These are phyloP conservation scores for Ameiurus melas DNA, from an alignment of 2,113 vertebrate species.

Conservation along the genomic window DNA sequence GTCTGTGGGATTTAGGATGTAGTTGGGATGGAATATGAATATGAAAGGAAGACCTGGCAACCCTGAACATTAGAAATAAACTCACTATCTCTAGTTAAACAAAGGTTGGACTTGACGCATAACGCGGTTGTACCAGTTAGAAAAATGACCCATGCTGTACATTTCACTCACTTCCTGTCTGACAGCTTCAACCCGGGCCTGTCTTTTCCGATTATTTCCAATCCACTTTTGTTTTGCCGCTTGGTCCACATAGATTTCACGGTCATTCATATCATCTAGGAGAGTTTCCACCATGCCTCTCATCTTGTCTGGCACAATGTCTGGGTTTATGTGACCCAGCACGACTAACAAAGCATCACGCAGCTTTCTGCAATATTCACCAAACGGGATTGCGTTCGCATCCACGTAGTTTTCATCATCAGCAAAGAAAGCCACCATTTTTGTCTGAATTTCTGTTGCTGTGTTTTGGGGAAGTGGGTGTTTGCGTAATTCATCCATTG, in stretches of 20 bases:
- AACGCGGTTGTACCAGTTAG: not conserved
- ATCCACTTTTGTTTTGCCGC: conserved; percentile 1
- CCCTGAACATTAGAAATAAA: not conserved
- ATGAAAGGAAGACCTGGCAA: not conserved
- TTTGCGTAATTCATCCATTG: not conserved
- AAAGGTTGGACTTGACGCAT: not conserved
- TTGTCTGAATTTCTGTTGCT: not conserved
- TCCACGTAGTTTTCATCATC: not conserved
- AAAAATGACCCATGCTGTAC: not conserved
- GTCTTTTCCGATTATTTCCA: rapidly evolving
- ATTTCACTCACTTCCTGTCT: not conserved
- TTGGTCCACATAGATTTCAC: conserved; percentile 16
- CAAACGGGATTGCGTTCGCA: not conserved
- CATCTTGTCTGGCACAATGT: not conserved
- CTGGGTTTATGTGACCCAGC: not conserved
- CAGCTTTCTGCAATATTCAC: not conserved
- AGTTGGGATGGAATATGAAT: too few species aligned
- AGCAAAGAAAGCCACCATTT: not conserved
- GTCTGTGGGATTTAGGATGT: not conserved
- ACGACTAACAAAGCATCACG: not conserved
- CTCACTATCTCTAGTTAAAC: not conserved
- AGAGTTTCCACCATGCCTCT: rapidly evolving
- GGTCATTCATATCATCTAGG: not conserved
- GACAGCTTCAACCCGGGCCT: not conserved
- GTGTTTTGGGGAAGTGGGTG: not conserved